A percentile compares a stretch with the other conserved stretches of the same genome.
phyloP scores from a whole-genome alignment of 2,113 vertebrate species.

The Toxotes chatareus region DNA sequence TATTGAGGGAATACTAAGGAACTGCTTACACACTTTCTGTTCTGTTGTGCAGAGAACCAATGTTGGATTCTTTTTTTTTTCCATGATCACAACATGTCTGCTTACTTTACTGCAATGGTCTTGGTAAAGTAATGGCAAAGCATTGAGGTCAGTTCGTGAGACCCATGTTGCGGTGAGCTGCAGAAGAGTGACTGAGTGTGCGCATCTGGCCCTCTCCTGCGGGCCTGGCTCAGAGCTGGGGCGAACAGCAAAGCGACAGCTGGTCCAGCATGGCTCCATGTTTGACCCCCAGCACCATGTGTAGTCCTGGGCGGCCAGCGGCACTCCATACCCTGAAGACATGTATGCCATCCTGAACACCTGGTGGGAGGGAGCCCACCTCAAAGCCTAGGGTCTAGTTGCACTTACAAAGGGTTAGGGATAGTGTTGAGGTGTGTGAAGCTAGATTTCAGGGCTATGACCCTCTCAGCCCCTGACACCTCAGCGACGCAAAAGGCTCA shows the following conservation, averaged over 20 bases:
- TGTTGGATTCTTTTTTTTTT: slow-evolving; percentile 2
- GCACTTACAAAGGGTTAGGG: slow-evolving; percentile 70
- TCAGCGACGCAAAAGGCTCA: slow-evolving; percentile 72
- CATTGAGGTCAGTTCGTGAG: slow-evolving; percentile 64
- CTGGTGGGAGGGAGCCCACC: slow-evolving; percentile 81
- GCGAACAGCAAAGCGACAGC: slow-evolving; percentile 85
- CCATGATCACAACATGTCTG: slow-evolving; percentile 28
- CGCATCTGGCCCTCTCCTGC: slow-evolving; percentile 81
- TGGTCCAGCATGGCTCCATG: slow-evolving; percentile 85
- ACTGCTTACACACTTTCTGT: slow-evolving; percentile 14
- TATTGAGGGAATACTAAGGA: slow-evolving; percentile 43
- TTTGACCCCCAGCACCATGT: slow-evolving; percentile 83
- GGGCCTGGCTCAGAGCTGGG: slow-evolving; percentile 73
- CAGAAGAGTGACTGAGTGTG: slow-evolving; percentile 69
- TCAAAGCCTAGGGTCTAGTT: slow-evolving; percentile 76
- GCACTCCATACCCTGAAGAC: slow-evolving; percentile 79
- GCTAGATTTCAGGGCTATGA: slow-evolving; percentile 67
- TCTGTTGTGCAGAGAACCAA: slow-evolving; percentile 12
- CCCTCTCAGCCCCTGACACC: slow-evolving; percentile 73
- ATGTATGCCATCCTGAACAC: slow-evolving; percentile 79
- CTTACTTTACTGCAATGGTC: slow-evolving; percentile 49
- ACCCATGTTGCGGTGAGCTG: slow-evolving; percentile 51
- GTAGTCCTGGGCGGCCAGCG: slow-evolving; percentile 76
- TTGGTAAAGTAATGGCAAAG: slow-evolving; percentile 52
- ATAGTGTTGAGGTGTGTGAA: slow-evolving; percentile 62